Evolutionary conservation across 2,113 vertebrate species (phyloP).

Genomic region (Lathamus discolor): DNA sequence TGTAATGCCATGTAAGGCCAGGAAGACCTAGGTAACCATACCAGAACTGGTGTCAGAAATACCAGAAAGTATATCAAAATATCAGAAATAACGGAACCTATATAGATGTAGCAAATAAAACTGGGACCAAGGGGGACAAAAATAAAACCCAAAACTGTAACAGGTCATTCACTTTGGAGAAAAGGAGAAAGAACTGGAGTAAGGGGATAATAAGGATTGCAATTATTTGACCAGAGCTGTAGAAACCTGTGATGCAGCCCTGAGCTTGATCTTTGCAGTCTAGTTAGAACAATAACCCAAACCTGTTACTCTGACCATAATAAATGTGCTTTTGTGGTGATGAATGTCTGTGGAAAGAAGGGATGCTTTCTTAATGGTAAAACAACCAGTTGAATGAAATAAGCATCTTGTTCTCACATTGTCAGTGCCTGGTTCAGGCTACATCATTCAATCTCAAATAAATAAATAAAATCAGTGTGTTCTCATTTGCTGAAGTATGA

Average conservation of each 20-base stretch:
- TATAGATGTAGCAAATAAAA: neutral
- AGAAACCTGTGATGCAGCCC: neutral
- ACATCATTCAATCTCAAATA: neutral
- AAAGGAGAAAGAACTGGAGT: neutral
- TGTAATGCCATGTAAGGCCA: neutral
- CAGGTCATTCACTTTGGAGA: neutral
- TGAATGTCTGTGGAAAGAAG: neutral
- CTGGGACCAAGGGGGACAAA: neutral
- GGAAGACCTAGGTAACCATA: neutral
- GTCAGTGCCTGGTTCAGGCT: neutral
- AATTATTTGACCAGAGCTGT: neutral
- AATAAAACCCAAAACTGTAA: neutral
- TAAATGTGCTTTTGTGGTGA: fast-evolving
- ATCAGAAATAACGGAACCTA: neutral
- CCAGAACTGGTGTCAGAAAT: neutral
- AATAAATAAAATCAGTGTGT: neutral
- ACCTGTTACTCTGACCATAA: neutral
- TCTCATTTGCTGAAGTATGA: neutral
- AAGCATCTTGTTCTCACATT: neutral
- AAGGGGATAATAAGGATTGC: neutral
- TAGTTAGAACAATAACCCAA: neutral
- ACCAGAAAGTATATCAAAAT: neutral
- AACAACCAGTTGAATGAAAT: neutral
- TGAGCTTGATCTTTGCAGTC: neutral
- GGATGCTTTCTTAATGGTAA: neutral